Base-by-base conservation (phyloP, 2,888 invertebrate genomes). In the Polia nebulosa region DNA sequence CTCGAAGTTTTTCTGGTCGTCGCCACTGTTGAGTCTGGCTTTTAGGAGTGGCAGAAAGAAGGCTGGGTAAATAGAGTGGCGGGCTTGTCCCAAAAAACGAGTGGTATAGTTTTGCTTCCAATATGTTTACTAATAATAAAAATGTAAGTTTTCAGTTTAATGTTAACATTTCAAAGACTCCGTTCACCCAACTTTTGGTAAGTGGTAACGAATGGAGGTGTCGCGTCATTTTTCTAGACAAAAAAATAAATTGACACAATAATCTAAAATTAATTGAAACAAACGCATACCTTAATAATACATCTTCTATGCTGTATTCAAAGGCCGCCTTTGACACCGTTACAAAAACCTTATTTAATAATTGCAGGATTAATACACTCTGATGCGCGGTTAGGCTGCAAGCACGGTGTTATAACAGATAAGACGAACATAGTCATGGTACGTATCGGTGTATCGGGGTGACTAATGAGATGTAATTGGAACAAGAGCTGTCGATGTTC, bases 321-420 rank as follows among this genome's bases (percentile, higher is more conserved):
- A 58, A 67, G 60, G 27, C 45, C 34, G 25, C 25, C 27, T 20
- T 65, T 76, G 65, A 69, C 66, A 66, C 56, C 52, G 61, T 62
- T 63, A 57, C 59, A 62, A 72, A 78, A 83, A 70, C 11, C 41
- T 51, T 63, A 57, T 80, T 62, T 66, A 70, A 84, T 80, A 75
- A 75, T 57, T 52, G 25, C 60, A 53, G 51, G 66, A 75, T 75
- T 71, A 80, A 81, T 74, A 66, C 63, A 69, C 58, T 82, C 34
- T 47, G 65, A 15, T 41, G 51, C 58, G 68, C n/a, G 72, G 76
- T 80, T 63, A 56, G 53, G 47, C 25, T 59, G 58, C 62, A 67
- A 69, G 69, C 63, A 64, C 62, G 56, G 44, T 69, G 77, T 81
- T 78, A 84, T 81, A 79, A 77, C 56, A 73, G 69, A 53, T 49